Evolutionary conservation across 2,113 vertebrate genomes (phyloP), one percentile per base, ranked within the genome.

Genomic region (Gnathonemus echidnorhynchus): DNA sequence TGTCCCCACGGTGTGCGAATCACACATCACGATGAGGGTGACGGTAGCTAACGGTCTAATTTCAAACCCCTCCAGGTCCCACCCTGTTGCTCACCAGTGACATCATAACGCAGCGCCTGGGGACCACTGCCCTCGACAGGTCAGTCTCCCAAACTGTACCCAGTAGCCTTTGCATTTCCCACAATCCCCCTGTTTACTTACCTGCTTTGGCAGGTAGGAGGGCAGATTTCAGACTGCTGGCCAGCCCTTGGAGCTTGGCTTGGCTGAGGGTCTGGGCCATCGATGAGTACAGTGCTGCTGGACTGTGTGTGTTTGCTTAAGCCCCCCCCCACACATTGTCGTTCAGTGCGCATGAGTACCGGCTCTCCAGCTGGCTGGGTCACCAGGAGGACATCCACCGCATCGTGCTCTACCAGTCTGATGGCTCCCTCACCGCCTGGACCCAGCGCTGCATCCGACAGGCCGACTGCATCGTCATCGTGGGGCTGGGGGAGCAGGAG

Each of bases 381-480:
- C 98, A 99, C 92, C 98, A 99, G 95, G 98, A 99, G 89, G 98
- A 99, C 89, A 97, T 98, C 90, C 98, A 99, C 93, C 96, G 97
- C 1, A 98, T 99, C 0, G 98, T 99, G 70, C 96, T 99, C 0
- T 99, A 99, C 94, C 98, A 99, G 95, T 97, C 98, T 0, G 98
- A 99, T 93, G 90, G 96, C 91, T 93, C 93, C 3, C 96, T 99
- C 9, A 98, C 98, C 0, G 98, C 98, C 0, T 99, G 98, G 98
- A 98, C 98, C 0, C 98, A 98, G 93, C 97, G 97, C 93, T 99
- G 98, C 92, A 97, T 99, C 92, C 96, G 98, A 0, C 98, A 99
- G 94, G 98, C 98, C 0, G 98, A 99, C 95, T 98, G 97, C 95
- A 97, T 98, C 95, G 93, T 99, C 77, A 97, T 99, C 0, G 97